phyloP scores from a whole-genome alignment of 2,113 vertebrate species.

The Typhlomys cinereus region DNA sequence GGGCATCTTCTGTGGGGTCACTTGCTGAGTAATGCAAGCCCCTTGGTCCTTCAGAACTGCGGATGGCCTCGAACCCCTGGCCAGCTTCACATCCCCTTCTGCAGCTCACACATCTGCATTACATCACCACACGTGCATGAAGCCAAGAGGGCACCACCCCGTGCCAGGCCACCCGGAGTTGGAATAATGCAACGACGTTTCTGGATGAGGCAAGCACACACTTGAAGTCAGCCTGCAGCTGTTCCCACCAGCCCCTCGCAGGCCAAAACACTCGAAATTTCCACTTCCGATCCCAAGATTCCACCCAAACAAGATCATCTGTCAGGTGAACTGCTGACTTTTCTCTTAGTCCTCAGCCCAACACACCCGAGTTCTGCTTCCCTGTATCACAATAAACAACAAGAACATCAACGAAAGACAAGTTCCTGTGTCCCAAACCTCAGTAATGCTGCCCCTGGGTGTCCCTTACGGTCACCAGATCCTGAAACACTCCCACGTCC shows the following conservation, averaged over 20 bases:
- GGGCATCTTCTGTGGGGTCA: not conserved
- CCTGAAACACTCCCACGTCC: not conserved
- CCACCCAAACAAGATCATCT: not conserved
- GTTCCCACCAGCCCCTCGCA: not conserved
- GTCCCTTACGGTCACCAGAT: not conserved
- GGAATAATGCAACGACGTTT: not conserved
- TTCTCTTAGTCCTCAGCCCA: not conserved
- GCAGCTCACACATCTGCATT: not conserved
- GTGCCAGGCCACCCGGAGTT: not conserved
- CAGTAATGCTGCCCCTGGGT: not conserved
- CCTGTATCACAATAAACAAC: not conserved
- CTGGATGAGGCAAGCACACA: not conserved
- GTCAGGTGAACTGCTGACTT: not conserved
- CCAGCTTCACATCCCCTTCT: not conserved
- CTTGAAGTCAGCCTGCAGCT: not conserved
- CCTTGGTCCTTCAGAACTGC: not conserved
- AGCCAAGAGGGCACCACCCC: not conserved
- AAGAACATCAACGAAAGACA: not conserved
- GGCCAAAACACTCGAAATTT: not conserved
- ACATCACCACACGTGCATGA: not conserved
- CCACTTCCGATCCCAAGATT: too few relatives aligned
- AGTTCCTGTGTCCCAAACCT: not conserved
- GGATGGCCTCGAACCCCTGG: not conserved
- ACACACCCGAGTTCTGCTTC: not conserved
- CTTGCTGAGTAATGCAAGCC: not conserved